Evolutionary conservation across 2,797 vertebrate genomes (phyloP), one percentile per base, ranked within the genome.

Genomic region (Sparus aurata): DNA sequence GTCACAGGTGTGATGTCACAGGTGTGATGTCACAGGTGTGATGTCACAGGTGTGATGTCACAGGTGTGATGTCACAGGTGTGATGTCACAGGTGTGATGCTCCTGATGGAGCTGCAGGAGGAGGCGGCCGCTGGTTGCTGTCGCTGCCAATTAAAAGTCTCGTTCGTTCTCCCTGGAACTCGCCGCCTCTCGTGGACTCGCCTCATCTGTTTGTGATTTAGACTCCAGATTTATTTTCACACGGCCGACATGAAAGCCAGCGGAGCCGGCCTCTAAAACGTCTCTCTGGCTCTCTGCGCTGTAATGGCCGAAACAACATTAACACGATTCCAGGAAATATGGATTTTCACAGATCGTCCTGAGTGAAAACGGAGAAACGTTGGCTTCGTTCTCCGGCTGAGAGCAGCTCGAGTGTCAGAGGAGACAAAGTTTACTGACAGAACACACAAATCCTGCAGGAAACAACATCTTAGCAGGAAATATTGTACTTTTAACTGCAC

Each of bases 171-270:
- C 91, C 86, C 77, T 75, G 83, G 83, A 94, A 93, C 92, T 88
- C 86, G 94, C 94, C 92, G 91, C 93, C 94, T 95, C 95, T 94
- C 90, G 80, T 89, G 30, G 60, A 91, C 92, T 82, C 80, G 84
- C 89, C 55, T 96, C 96, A 96, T 96, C 95, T 97, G 96, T 95
- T 96, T 95, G 94, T 93, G 93, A 95, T 96, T 97, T 96, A 92
- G 93, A 83, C 93, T 95, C 93, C 94, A 93, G 96, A 95, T 96
- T 96, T 95, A 89, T 95, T 96, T 93, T 95, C 93, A 94, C 90
- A 86, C 84, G 90, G 85, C 88, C 94, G 88, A 95, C 92, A 93
- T 95, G 95, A 95, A 95, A 96, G 87, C 81, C 87, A 92, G 46
- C 91, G 88, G 93, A 93, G 87, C 79, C 89, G 88, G 86, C 86